phyloP scores from a whole-genome alignment of 35 echinoderm and acorn worm genomes.

The Diadema setosum region DNA sequence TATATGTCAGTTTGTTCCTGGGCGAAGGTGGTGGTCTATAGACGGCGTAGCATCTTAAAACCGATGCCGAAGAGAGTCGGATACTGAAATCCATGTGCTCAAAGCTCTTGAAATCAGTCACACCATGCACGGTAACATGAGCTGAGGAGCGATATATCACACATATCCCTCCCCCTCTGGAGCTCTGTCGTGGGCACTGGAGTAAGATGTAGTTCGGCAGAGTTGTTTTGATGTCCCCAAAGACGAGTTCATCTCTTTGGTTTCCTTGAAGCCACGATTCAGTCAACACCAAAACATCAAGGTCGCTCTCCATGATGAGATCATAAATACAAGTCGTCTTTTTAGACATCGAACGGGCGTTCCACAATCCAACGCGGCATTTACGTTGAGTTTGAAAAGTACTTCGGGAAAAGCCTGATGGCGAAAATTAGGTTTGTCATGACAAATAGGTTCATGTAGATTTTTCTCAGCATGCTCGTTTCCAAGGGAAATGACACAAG shows the following conservation, averaged over 20 bases:
- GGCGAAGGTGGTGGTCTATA: background rate
- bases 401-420: background rate
- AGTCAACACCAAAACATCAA: background rate
- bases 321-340: background rate
- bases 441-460: background rate
- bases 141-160: background rate
- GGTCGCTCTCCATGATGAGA: background rate
- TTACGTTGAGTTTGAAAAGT: background rate
- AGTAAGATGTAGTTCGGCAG: background rate
- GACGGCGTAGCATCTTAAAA: background rate
- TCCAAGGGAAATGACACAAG: background rate
- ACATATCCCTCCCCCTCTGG: background rate
- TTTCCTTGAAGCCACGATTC: background rate
- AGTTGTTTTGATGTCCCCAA: background rate
- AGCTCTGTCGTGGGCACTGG: background rate
- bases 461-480: background rate
- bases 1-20: background rate
- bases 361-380: background rate
- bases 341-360: background rate
- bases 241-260: background rate
- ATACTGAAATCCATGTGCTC: slow-evolving; percentile 42
- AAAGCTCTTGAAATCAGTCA: background rate
- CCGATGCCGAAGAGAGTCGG: background rate
- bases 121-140: background rate
- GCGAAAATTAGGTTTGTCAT: background rate